Percentiles rank a stretch among this genome's conserved stretches.
Evolutionary conservation across 2,888 invertebrate species (phyloP).

Genomic region (Aporophyla lueneburgensis): DNA sequence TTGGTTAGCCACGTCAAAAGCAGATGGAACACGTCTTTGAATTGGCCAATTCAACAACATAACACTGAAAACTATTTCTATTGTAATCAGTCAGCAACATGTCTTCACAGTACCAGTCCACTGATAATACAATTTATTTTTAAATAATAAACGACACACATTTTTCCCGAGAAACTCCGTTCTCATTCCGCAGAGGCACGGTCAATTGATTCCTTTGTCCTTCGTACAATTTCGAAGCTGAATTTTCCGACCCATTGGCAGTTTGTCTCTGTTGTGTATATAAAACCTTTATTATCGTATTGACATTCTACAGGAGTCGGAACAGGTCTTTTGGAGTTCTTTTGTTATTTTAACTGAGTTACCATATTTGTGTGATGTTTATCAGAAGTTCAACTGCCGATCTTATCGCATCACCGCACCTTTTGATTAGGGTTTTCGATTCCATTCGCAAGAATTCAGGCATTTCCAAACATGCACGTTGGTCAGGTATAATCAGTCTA

Average conservation of each 20-base stretch:
- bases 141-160: slow-evolving; percentile 40
- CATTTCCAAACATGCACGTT: not conserved
- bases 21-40: not conserved
- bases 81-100: not conserved
- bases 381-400: not conserved
- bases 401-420: not conserved
- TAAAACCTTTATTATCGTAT: slow-evolving; percentile 51
- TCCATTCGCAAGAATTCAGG: not conserved
- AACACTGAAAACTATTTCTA: not conserved
- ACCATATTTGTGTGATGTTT: not conserved
- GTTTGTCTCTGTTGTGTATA: slow-evolving; percentile 35
- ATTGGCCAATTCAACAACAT: not conserved
- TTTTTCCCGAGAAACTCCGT: slow-evolving; percentile 18
- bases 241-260: slow-evolving; percentile 55
- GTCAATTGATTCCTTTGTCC: slow-evolving; percentile 72
- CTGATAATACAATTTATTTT: slow-evolving; percentile 40
- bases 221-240: slow-evolving; percentile 36
- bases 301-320: slow-evolving; percentile 37
- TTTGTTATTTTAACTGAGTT: slow-evolving; percentile 27
- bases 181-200: slow-evolving; percentile 53
- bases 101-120: not conserved
- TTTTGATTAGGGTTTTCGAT: not conserved
- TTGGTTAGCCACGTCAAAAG: not conserved
- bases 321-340: slow-evolving; percentile 28
- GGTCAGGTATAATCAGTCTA: too few species aligned